Evolutionary conservation across 2,797 vertebrate genomes (phyloP).

Genomic region (Gallinago solitaria): DNA sequence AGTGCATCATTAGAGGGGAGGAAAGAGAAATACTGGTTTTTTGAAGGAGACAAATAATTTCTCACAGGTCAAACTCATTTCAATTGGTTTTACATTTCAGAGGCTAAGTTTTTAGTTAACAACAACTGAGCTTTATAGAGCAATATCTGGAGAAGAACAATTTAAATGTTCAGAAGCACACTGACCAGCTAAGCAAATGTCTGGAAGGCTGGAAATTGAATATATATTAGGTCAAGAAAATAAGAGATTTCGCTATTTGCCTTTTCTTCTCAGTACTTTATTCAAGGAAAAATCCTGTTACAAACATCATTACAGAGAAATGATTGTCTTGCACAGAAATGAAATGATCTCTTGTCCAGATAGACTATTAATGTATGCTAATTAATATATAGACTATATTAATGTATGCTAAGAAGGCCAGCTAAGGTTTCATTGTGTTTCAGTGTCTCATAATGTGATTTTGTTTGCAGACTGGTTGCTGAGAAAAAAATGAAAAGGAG

Average conservation of each 20-base stretch:
- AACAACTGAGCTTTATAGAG: background rate
- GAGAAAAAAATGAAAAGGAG: background rate
- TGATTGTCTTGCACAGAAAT: background rate
- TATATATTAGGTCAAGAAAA: background rate
- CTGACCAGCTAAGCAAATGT: background rate
- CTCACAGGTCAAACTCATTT: background rate
- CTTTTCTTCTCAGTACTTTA: background rate
- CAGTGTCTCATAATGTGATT: background rate
- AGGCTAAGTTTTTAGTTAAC: background rate
- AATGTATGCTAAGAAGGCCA: background rate
- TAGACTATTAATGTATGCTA: conserved; percentile 27
- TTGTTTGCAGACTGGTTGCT: background rate
- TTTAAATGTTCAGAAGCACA: background rate
- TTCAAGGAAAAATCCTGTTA: background rate
- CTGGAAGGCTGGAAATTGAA: background rate
- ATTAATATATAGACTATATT: no score
- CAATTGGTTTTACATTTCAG: background rate
- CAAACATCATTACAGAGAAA: background rate
- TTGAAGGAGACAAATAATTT: background rate
- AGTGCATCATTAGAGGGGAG: background rate
- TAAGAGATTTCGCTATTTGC: background rate
- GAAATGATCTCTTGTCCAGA: conserved; percentile 1
- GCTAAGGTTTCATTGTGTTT: conserved; percentile 10
- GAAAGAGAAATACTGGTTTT: background rate
- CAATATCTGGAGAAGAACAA: background rate